phyloP scores from a whole-genome alignment of 2,797 vertebrate species.

The Triplophysa bombifrons region DNA sequence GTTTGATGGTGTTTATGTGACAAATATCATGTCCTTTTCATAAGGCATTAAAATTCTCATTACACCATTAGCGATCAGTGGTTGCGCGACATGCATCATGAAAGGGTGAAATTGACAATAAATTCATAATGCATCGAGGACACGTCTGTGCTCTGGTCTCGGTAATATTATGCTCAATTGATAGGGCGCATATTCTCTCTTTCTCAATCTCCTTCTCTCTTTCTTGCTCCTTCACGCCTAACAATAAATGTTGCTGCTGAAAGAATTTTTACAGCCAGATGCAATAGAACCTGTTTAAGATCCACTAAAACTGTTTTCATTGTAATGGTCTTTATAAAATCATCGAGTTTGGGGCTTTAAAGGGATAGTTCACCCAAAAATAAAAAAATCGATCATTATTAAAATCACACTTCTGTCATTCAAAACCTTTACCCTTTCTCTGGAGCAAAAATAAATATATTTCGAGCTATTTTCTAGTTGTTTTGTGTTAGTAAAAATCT shows the following conservation, averaged over 20 bases:
- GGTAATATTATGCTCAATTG: constrained; percentile 20
- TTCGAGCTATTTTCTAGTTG: too few species aligned
- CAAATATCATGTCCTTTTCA: constrained; percentile 45
- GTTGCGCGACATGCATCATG: constrained; percentile 31
- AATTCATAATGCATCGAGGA: constrained; percentile 49
- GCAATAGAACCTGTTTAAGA: not conserved
- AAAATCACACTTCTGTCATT: too few species aligned
- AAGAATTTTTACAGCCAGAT: not conserved
- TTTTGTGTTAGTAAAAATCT: too few species aligned
- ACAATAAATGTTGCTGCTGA: constrained; percentile 4
- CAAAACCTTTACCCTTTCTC: not conserved
- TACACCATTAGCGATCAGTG: constrained; percentile 39
- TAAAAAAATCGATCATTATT: too few species aligned
- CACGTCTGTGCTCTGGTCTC: constrained; percentile 21
- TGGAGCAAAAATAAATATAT: too few species aligned
- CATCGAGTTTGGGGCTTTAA: not conserved
- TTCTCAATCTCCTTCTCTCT: not conserved
- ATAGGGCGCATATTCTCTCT: constrained; percentile 9
- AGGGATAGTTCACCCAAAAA: too few species aligned
- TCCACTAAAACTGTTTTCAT: not conserved
- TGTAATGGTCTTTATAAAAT: constrained; percentile 5
- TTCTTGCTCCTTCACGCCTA: not conserved
- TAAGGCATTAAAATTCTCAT: constrained; percentile 42
- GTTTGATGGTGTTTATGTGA: constrained; percentile 35
- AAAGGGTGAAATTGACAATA: constrained; percentile 52